Conservation (phyloP, 2,888 invertebrate species). For the Andrena fulva region DNA sequence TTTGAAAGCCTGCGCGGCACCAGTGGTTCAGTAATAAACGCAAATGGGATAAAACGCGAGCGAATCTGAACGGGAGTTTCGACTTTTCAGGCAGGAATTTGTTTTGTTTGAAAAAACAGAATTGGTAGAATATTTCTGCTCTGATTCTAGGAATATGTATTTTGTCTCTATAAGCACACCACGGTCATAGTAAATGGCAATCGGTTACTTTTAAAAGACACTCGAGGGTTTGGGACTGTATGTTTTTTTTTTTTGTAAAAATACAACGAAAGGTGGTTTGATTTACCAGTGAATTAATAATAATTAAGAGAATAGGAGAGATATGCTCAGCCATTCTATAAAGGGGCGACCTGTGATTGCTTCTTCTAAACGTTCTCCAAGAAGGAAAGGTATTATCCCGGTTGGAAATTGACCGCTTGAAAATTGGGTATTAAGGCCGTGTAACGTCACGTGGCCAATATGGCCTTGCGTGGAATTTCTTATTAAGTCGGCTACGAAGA, state of each 20-base stretch:
- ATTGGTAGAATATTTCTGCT: not conserved
- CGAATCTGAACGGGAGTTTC: conserved; percentile 20
- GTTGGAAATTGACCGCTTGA: conserved; percentile 51
- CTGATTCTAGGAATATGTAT: no score
- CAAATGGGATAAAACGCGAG: not conserved
- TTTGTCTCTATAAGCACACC: no score
- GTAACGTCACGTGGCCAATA: conserved; percentile 47
- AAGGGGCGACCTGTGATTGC: conserved; percentile 20
- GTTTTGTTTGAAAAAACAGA: not conserved
- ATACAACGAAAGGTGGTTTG: not conserved
- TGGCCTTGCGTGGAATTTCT: conserved; percentile 48
- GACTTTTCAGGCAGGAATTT: not conserved
- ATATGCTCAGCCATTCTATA: not conserved
- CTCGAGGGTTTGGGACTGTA: not conserved
- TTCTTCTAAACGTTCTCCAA: conserved; percentile 26
- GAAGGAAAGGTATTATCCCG: conserved; percentile 23
- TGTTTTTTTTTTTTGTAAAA: not conserved
- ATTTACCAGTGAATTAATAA: not conserved
- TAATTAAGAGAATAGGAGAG: conserved; percentile 11
- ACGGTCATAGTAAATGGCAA: not conserved
- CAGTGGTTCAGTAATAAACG: conserved; percentile 9
- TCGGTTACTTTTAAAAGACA: not conserved
- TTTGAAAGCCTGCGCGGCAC: conserved; percentile 7
- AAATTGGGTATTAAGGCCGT: conserved; percentile 57
- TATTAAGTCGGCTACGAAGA: conserved; percentile 40